Conservation (phyloP, 2,113 vertebrate genomes). For the Perca flavescens region DNA sequence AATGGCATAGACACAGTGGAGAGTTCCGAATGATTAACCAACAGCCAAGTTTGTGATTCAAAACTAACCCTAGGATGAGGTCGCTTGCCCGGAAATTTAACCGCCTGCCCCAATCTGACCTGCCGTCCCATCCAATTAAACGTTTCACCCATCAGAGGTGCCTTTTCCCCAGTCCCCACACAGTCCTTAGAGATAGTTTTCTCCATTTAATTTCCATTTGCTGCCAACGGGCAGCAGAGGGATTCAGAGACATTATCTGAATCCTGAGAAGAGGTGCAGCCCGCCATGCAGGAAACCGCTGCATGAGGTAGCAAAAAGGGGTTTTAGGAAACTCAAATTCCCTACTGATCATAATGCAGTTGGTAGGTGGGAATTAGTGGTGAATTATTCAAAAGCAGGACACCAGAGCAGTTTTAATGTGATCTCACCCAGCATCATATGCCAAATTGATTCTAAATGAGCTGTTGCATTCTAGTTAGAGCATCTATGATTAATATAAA, state of each 20-base stretch:
- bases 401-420: background rate
- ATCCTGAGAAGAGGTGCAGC: slow-evolving; percentile 23
- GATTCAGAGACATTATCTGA: slow-evolving; percentile 36
- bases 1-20: slow-evolving; percentile 5
- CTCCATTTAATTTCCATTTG: slow-evolving; percentile 71
- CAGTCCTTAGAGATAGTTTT: slow-evolving; percentile 59
- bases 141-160: slow-evolving; percentile 43
- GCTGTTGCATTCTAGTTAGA: background rate
- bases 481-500: background rate
- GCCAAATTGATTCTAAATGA: background rate
- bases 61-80: slow-evolving; percentile 20
- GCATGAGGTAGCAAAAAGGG: slow-evolving; percentile 9
- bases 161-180: slow-evolving; percentile 34
- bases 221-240: slow-evolving; percentile 41
- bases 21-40: slow-evolving; percentile 44
- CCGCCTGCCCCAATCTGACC: slow-evolving; percentile 40
- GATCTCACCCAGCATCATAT: background rate
- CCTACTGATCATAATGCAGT: background rate
- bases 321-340: slow-evolving; percentile 21
- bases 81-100: slow-evolving; percentile 41
- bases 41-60: slow-evolving; percentile 29
- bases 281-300: background rate
- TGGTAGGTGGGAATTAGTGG: background rate
- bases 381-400: background rate
- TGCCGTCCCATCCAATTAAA: slow-evolving; percentile 59